phyloP scores from a whole-genome alignment of 2,113 vertebrate species.

The human region GRCh38 chr16:80575001-80575500 shows the following conservation, averaged over 20 bases:
- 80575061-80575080: background rate
- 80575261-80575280: too few relatives aligned
- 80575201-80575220: background rate
- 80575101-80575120: background rate
- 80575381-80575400: background rate
- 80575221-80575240: background rate
- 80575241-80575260: background rate
- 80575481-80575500: background rate
- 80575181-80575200: background rate
- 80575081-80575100: background rate
- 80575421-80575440: background rate
- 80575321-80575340: background rate
- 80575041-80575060: background rate
- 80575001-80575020: background rate
- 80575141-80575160: background rate
- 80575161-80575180: background rate
- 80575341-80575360: background rate
- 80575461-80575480: background rate
- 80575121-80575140: too few relatives aligned
- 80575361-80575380: background rate
- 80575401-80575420: background rate
- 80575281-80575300: background rate
- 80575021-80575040: fast-evolving
- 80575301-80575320: background rate
- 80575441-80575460: background rate